Evolutionary conservation across 2,888 invertebrate genomes (phyloP).

Genomic region (Ceratothoa steindachneri): DNA sequence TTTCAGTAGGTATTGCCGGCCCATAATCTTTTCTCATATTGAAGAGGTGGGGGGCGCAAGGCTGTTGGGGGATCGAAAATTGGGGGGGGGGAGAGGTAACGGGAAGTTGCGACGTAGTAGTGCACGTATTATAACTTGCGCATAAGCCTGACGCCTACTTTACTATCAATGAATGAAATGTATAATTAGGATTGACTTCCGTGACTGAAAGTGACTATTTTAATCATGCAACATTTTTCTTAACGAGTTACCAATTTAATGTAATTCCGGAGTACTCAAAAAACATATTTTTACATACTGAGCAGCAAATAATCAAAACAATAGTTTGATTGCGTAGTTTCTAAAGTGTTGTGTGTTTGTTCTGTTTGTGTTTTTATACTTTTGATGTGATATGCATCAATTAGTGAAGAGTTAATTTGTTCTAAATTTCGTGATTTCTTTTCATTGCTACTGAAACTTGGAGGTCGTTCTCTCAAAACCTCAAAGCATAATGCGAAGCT

Average conservation of each 20-base stretch:
- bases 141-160: conserved; percentile 9
- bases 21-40: neutral
- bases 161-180: conserved; percentile 13
- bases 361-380: neutral
- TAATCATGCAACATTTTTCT: no score
- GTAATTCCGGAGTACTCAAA: no score
- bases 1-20: no score
- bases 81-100: conserved; percentile 8
- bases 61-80: conserved; percentile 1
- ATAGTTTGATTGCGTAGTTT: neutral
- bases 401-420: no score
- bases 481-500: no score
- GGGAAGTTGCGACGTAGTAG: conserved; percentile 13
- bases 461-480: no score
- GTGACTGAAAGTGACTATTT: no score
- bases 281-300: no score
- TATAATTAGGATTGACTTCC: neutral
- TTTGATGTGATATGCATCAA: neutral
- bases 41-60: neutral
- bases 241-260: no score
- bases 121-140: conserved; percentile 7
- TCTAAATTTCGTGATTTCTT: no score
- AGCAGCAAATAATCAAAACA: neutral
- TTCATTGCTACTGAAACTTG: no score
- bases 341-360: neutral